phyloP scores from a whole-genome alignment of 2,113 vertebrate species.

The Balaeniceps rex region DNA sequence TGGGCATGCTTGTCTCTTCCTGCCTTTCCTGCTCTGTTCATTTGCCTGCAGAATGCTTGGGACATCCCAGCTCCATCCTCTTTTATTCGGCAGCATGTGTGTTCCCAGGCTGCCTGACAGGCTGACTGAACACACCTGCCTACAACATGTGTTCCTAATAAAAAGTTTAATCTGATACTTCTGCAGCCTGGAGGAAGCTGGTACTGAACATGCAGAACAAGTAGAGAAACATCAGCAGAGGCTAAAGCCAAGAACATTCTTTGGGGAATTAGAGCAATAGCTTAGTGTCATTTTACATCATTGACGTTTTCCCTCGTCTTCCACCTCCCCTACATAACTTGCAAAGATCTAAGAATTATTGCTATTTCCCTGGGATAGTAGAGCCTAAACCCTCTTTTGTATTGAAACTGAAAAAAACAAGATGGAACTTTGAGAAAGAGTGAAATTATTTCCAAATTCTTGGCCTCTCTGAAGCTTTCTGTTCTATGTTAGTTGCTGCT shows the following conservation, averaged over 20 bases:
- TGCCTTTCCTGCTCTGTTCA: not conserved
- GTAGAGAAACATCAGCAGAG: not conserved
- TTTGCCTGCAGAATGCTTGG: not conserved
- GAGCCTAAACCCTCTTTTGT: not conserved
- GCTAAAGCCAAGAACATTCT: constrained; percentile 26
- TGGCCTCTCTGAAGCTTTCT: not conserved
- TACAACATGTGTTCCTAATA: constrained; percentile 33
- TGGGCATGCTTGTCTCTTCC: not conserved
- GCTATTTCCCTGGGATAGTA: not conserved
- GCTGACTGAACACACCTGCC: constrained; percentile 45
- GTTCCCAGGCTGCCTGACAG: not conserved
- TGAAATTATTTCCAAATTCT: not conserved
- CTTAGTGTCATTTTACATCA: constrained; percentile 34
- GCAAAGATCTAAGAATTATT: not conserved
- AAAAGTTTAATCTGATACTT: constrained; percentile 15
- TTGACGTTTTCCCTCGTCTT: not conserved
- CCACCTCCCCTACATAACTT: not conserved
- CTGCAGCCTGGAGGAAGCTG: constrained; percentile 34
- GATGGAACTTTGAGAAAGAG: not conserved
- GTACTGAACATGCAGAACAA: constrained; percentile 3
- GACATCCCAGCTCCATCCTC: not conserved
- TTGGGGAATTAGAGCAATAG: constrained; percentile 20
- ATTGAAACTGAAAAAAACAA: not conserved
- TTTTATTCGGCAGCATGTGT: not conserved
- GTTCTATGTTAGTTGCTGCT: not conserved